Conservation (phyloP, 2,888 invertebrate species). For the Euplagia quadripunctaria region DNA sequence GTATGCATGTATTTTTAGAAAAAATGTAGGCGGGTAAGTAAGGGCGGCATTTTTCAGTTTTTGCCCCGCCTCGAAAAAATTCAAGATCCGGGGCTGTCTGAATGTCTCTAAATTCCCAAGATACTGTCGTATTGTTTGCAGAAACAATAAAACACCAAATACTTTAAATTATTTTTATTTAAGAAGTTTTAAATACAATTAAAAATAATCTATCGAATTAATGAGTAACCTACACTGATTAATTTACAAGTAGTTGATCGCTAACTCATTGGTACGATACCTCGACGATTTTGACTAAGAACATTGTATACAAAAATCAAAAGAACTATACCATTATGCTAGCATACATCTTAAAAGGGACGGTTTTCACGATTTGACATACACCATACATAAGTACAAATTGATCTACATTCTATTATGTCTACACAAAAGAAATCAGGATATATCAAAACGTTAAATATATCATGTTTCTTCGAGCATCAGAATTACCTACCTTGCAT, state of each 20-base stretch:
- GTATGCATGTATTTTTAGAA: too few species aligned
- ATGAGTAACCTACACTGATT: conserved; percentile 65
- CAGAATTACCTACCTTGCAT: conserved; percentile 48
- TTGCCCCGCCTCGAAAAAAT: too few species aligned
- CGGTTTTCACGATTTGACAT: conserved; percentile 66
- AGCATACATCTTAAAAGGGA: conserved; percentile 55
- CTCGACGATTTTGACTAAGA: conserved; percentile 68
- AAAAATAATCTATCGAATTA: conserved; percentile 65
- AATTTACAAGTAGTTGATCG: conserved; percentile 68
- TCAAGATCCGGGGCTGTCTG: too few species aligned
- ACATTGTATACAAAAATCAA: conserved; percentile 58
- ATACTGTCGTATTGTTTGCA: not conserved
- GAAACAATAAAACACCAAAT: conserved; percentile 21
- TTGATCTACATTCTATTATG: conserved; percentile 37
- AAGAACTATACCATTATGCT: conserved; percentile 51
- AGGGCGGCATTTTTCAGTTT: too few species aligned
- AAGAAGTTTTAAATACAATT: conserved; percentile 82
- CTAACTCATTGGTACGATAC: conserved; percentile 65
- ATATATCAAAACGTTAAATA: conserved; percentile 60
- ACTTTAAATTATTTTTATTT: conserved; percentile 75
- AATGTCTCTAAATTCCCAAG: too few species aligned
- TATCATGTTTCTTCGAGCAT: conserved; percentile 54
- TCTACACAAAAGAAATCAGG: conserved; percentile 52
- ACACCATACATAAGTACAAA: conserved; percentile 50
- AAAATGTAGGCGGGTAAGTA: too few species aligned